These are phyloP conservation scores for Acanthoscelides obtectus DNA, from an alignment of 2,888 invertebrate species.

Conservation along the genomic window DNA sequence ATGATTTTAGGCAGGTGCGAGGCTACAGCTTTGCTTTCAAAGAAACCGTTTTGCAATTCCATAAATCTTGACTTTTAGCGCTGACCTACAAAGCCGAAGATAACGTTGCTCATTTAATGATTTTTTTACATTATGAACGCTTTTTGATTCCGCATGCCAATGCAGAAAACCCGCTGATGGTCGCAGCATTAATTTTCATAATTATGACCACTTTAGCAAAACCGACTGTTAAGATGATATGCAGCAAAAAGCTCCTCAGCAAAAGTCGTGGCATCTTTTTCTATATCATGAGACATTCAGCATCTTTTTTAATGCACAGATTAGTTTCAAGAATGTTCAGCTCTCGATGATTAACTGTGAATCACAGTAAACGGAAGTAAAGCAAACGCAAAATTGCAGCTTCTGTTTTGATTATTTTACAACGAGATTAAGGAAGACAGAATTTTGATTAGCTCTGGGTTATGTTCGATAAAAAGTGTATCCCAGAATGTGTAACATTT, in stretches of 20 bases:
- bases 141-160: not conserved
- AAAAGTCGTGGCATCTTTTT: not conserved
- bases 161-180: not conserved
- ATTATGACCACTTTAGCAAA: not conserved
- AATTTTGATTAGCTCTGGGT: too few species aligned
- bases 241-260: not conserved
- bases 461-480: too few species aligned
- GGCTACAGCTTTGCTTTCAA: not conserved
- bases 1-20: not conserved
- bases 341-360: too few species aligned
- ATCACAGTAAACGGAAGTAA: too few species aligned
- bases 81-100: not conserved
- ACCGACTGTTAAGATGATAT: not conserved
- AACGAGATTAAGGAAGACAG: too few species aligned
- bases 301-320: too few species aligned
- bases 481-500: too few species aligned
- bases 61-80: not conserved
- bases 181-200: not conserved
- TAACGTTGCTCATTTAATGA: not conserved
- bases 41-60: not conserved
- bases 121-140: not conserved
- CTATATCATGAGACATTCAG: too few species aligned
- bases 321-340: too few species aligned
- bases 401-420: too few species aligned
- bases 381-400: too few species aligned